Evolutionary conservation across 2,888 invertebrate genomes (phyloP).

Genomic region (Cephus rjabovi): DNA sequence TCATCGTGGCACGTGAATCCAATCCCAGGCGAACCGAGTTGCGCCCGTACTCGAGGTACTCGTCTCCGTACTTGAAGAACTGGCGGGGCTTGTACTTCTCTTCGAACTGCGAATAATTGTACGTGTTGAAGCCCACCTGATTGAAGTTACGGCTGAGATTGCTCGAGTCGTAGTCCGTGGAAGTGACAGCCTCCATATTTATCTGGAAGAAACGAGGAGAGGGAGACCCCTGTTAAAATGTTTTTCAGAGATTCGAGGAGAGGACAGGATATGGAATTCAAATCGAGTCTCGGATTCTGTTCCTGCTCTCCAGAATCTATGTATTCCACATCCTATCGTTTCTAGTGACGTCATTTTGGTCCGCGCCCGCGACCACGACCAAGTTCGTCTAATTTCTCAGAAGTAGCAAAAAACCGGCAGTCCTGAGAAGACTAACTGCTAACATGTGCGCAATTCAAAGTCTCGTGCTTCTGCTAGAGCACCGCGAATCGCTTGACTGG

Average conservation of each 20-base stretch:
- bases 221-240: no score
- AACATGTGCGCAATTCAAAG: no score
- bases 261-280: background rate
- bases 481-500: no score
- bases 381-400: no score
- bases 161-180: conserved; percentile 66
- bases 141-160: conserved; percentile 54
- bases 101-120: conserved; percentile 59
- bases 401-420: no score
- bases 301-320: no score
- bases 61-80: conserved; percentile 50
- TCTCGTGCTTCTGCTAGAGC: no score
- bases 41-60: conserved; percentile 51
- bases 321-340: no score
- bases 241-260: background rate
- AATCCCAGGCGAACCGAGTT: conserved; percentile 41
- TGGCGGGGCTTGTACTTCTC: conserved; percentile 56
- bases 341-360: no score
- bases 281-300: no score
- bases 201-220: conserved; percentile 62
- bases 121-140: conserved; percentile 56
- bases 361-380: no score
- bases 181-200: conserved; percentile 69
- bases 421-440: no score
- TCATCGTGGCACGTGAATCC: conserved; percentile 20